Conservation (phyloP, 2,113 vertebrate genomes). For the Origma solitaria region DNA sequence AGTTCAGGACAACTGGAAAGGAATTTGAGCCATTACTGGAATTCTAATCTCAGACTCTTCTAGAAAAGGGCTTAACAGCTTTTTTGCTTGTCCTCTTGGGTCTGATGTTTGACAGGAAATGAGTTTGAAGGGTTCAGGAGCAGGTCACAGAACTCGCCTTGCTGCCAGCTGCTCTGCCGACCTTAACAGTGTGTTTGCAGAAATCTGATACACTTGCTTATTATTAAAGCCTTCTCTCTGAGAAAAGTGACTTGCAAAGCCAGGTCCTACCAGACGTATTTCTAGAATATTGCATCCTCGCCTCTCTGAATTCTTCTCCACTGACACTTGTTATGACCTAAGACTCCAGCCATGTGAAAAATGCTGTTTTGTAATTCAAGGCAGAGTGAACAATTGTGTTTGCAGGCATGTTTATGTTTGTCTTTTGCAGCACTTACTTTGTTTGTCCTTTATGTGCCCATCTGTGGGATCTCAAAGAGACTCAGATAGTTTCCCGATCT, state of each 20-base stretch:
- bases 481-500: neutral
- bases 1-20: slow-evolving; percentile 68
- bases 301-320: slow-evolving; percentile 54
- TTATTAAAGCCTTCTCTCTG: slow-evolving; percentile 69
- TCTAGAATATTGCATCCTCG: slow-evolving; percentile 42
- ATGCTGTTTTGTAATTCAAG: slow-evolving; percentile 61
- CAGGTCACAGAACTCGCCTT: slow-evolving; percentile 68
- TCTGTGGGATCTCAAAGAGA: slow-evolving; percentile 38
- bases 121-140: slow-evolving; percentile 71
- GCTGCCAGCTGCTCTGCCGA: slow-evolving; percentile 77
- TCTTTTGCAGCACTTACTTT: slow-evolving; percentile 45
- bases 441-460: slow-evolving; percentile 27
- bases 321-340: slow-evolving; percentile 65
- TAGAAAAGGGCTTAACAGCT: slow-evolving; percentile 64
- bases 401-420: slow-evolving; percentile 59
- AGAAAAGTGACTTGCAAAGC: slow-evolving; percentile 57
- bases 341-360: slow-evolving; percentile 56
- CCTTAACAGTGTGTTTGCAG: slow-evolving; percentile 77
- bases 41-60: slow-evolving; percentile 75
- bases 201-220: slow-evolving; percentile 72
- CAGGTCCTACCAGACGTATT: slow-evolving; percentile 40
- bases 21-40: slow-evolving; percentile 80
- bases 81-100: slow-evolving; percentile 71
- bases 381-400: slow-evolving; percentile 39
- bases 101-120: slow-evolving; percentile 77